phyloP scores from a whole-genome alignment of 2,113 vertebrate genomes.

The Heptranchias perlo region DNA sequence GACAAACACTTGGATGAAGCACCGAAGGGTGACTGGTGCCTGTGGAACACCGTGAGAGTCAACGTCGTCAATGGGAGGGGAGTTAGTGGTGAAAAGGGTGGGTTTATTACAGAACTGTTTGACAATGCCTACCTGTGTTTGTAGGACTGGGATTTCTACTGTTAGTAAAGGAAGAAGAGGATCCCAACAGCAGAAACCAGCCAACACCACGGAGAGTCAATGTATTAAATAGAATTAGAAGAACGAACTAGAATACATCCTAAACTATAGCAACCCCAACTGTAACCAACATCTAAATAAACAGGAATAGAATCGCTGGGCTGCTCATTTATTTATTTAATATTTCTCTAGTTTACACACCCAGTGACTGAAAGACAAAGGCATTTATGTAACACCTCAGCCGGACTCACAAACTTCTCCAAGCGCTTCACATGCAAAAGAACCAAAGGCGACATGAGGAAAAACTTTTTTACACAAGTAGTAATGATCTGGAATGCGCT shows the following conservation, averaged over 20 bases:
- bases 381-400: not conserved
- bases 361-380: not conserved
- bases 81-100: not conserved
- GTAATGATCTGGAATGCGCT: too few relatives aligned
- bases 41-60: not conserved
- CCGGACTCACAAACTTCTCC: not conserved
- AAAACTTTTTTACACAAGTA: too few relatives aligned
- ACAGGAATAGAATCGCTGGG: not conserved
- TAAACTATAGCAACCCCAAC: not conserved
- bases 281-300: not conserved
- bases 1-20: not conserved
- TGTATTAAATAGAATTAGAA: not conserved
- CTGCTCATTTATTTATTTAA: not conserved
- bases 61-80: not conserved
- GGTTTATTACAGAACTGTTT: not conserved
- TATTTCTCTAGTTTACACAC: not conserved
- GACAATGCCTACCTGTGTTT: constrained; percentile 39
- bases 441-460: too few relatives aligned
- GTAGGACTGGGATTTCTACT: constrained; percentile 86
- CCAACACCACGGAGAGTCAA: not conserved
- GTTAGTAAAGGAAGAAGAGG: constrained; percentile 53
- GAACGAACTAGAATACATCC: not conserved
- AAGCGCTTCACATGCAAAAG: not conserved
- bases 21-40: too few relatives aligned
- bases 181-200: not conserved